These are phyloP conservation scores for Margarornis squamiger DNA, from an alignment of 2,797 vertebrate genomes.

Conservation along the genomic window DNA sequence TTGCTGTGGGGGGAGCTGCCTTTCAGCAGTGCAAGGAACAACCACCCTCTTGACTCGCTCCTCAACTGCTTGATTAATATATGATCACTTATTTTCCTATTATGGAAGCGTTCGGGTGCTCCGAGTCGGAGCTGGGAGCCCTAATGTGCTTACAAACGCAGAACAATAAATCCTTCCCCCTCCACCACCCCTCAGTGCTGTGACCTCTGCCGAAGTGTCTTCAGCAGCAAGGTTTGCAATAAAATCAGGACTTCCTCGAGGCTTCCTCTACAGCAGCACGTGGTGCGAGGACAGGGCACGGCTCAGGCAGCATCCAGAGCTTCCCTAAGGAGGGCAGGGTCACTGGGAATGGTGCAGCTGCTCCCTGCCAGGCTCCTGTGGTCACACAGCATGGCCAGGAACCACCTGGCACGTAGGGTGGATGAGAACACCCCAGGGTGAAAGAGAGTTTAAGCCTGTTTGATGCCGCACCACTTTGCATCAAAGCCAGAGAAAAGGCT, in stretches of 20 bases:
- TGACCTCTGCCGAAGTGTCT: constrained; percentile 25
- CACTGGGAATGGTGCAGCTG: background rate
- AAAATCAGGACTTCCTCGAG: background rate
- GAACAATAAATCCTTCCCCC: constrained; percentile 16
- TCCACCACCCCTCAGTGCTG: background rate
- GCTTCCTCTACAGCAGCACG: background rate
- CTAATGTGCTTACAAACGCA: constrained; percentile 31
- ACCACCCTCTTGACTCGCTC: background rate
- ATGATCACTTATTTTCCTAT: constrained; percentile 45
- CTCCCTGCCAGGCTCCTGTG: background rate
- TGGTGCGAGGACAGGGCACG: background rate
- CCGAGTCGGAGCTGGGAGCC: background rate
- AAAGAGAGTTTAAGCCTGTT: background rate
- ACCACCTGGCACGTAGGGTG: background rate
- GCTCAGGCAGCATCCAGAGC: background rate
- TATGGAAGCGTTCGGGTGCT: constrained; percentile 7
- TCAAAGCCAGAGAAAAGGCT: background rate
- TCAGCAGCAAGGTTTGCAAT: background rate
- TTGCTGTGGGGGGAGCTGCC: background rate
- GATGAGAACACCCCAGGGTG: background rate
- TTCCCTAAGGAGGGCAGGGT: background rate
- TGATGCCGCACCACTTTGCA: background rate
- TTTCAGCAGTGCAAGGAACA: background rate
- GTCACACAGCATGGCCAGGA: background rate
- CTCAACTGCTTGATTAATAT: constrained; percentile 51